A percentile compares a stretch with the other conserved stretches of the same genome.
Conservation (phyloP, 2,797 vertebrate genomes). For the Natrix natrix region DNA sequence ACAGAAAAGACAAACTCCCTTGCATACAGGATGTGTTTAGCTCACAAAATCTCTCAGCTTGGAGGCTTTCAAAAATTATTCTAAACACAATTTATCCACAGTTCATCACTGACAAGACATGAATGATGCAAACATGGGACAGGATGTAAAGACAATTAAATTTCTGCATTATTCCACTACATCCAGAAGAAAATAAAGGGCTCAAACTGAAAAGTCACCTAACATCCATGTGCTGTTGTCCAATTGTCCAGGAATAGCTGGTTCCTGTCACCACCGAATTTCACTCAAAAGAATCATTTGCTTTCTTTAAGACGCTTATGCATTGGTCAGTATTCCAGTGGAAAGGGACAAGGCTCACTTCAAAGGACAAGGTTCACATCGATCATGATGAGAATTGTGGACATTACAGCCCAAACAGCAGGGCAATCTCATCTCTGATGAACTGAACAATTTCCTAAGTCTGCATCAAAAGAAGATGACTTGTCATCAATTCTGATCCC, state of each 20-base stretch:
- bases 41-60: neutral
- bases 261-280: neutral
- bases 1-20: neutral
- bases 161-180: neutral
- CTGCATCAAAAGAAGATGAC: neutral
- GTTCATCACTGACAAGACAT: neutral
- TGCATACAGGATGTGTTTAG: neutral
- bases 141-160: neutral
- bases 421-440: neutral
- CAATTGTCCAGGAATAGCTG: neutral
- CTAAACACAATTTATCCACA: neutral
- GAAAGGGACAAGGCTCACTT: neutral
- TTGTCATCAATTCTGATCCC: neutral
- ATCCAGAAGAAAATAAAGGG: neutral
- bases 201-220: neutral
- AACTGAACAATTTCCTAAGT: neutral
- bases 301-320: neutral
- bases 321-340: neutral
- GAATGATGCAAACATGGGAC: neutral
- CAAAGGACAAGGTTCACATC: neutral
- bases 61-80: neutral
- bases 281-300: neutral
- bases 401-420: neutral
- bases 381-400: neutral
- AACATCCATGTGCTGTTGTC: neutral